Percentiles rank a stretch among this genome's conserved stretches.
phyloP scores from a whole-genome alignment of 2,113 vertebrate species.

The Collichthys lucidus region DNA sequence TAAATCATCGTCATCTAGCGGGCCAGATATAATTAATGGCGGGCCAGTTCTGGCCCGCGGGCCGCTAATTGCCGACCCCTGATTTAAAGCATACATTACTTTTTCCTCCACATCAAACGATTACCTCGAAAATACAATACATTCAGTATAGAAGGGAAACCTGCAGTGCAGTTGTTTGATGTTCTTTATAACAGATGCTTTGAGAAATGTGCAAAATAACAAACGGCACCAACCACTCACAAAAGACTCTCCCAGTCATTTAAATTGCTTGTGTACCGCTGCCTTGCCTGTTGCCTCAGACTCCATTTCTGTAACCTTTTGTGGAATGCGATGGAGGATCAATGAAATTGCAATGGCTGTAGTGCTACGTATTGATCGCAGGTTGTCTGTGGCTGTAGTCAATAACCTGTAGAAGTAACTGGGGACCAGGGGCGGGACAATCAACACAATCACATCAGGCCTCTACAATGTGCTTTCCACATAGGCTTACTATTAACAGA shows the following conservation, averaged over 20 bases:
- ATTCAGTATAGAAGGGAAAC: neutral
- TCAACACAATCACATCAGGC: constrained; percentile 52
- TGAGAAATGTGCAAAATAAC: constrained; percentile 37
- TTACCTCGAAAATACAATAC: neutral
- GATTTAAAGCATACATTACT: neutral
- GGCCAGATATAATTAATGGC: too few relatives aligned
- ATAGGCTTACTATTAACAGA: constrained; percentile 63
- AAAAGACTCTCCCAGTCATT: constrained; percentile 21
- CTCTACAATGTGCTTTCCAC: constrained; percentile 47
- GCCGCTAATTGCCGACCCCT: too few relatives aligned
- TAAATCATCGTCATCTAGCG: too few relatives aligned
- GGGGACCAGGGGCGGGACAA: constrained; percentile 56
- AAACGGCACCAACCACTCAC: neutral
- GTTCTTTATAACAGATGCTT: constrained; percentile 12
- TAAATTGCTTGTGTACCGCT: constrained; percentile 49
- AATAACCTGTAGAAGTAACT: constrained; percentile 76
- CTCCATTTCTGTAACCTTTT: constrained; percentile 75
- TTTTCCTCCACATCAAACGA: neutral
- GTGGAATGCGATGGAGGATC: constrained; percentile 69
- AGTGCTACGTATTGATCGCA: constrained; percentile 72
- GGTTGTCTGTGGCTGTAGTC: constrained; percentile 75
- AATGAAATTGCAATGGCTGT: constrained; percentile 73
- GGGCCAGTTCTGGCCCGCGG: too few relatives aligned
- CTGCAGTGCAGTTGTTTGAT: constrained; percentile 30
- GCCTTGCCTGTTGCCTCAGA: constrained; percentile 28